These are phyloP conservation scores for Charadrius vociferus DNA, from an alignment of 2,113 vertebrate genomes.

Conservation along the genomic window DNA sequence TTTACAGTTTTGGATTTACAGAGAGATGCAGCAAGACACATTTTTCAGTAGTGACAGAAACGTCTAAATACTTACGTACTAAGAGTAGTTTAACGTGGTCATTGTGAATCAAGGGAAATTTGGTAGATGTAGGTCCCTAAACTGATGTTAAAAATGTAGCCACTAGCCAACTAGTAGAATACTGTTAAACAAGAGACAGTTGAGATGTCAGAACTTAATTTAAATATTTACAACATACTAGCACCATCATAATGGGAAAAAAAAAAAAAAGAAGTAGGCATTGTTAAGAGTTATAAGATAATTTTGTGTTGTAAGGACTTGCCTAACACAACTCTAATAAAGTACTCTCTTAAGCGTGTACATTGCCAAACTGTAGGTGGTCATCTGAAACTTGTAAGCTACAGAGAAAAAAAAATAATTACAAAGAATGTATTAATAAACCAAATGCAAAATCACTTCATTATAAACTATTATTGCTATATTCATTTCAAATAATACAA, in stretches of 20 bases:
- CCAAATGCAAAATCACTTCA: slow-evolving; percentile 11
- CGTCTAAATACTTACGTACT: neutral
- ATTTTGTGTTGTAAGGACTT: neutral
- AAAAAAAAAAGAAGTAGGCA: neutral
- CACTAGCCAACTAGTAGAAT: neutral
- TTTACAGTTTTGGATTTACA: neutral
- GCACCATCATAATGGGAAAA: neutral
- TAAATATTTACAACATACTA: neutral
- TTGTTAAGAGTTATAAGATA: neutral
- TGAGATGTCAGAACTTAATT: neutral
- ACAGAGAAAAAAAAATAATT: neutral
- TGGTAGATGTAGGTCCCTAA: neutral
- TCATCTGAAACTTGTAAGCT: neutral
- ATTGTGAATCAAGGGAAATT: neutral
- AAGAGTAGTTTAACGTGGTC: neutral
- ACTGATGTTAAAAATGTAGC: neutral
- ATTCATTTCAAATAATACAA: slow-evolving; percentile 35
- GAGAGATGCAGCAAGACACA: neutral
- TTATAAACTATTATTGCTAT: slow-evolving; percentile 39
- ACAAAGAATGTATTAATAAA: slow-evolving; percentile 28
- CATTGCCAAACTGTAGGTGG: neutral
- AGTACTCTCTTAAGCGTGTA: neutral
- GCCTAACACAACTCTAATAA: neutral
- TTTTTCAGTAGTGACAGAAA: neutral
- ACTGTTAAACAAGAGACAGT: neutral